phyloP scores from a whole-genome alignment of 2,888 invertebrate genomes.

The Elmis aenea region DNA sequence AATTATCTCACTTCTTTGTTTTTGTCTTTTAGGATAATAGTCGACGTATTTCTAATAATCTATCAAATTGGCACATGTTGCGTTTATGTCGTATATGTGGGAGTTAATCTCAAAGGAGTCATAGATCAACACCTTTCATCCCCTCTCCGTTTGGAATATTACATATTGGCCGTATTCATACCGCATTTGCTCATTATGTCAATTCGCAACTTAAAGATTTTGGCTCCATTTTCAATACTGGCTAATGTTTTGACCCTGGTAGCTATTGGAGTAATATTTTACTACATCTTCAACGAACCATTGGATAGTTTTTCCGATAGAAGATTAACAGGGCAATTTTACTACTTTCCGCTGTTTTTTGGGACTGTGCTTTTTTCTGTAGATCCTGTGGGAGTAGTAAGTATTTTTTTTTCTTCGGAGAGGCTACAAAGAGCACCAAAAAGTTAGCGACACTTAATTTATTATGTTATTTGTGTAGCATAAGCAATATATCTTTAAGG shows the following conservation, averaged over 20 bases:
- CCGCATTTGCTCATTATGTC: constrained; percentile 77
- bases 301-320: constrained; percentile 60
- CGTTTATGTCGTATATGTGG: constrained; percentile 78
- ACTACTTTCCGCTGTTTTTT: constrained; percentile 84
- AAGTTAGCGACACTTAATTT: too few relatives aligned
- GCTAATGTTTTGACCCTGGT: constrained; percentile 81
- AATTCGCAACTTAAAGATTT: constrained; percentile 75
- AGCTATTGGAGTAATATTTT: constrained; percentile 80
- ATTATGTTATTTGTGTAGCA: too few relatives aligned
- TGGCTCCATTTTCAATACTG: constrained; percentile 85
- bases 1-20: background rate
- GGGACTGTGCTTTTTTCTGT: constrained; percentile 94
- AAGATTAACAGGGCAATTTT: constrained; percentile 58
- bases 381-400: constrained; percentile 89
- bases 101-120: constrained; percentile 40
- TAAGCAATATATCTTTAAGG: background rate
- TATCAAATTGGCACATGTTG: constrained; percentile 88
- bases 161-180: constrained; percentile 42
- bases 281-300: constrained; percentile 74
- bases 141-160: constrained; percentile 26
- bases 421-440: too few relatives aligned
- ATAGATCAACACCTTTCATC: constrained; percentile 33
- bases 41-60: constrained; percentile 66
- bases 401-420: too few relatives aligned
- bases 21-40: constrained; percentile 48